Base-by-base conservation (phyloP, 2,113 vertebrate species). In the Corythornis madagascariensis region DNA sequence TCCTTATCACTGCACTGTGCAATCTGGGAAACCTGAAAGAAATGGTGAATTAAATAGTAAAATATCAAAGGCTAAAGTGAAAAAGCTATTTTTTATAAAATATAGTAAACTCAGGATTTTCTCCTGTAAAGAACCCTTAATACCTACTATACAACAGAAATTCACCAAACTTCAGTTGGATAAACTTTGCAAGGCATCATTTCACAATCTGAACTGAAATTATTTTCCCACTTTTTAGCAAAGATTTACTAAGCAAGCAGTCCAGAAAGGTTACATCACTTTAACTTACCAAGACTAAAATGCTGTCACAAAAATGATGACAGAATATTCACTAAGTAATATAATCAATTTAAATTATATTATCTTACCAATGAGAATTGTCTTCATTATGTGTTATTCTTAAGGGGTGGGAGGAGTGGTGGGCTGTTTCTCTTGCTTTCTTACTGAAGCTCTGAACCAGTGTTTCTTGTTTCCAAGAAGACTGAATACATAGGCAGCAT, bases 1-100 rank as follows among this genome's bases (percentile, higher is more conserved):
- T 99, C 59, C 99, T 97, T 95, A 99, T 99, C 93, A 99, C 98
- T 10, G 98, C 98, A 33, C 99, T 99, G 97, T 99, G 99, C 86
- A 99, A 97, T 66, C 98, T 98, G 45, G 99, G 99, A 93, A 99
- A 99, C 97, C 99, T 99, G 96, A 70, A 95, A 95, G 26, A 92
- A 88, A 94, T 25, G 40, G 64, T 56, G 61, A 91, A 89, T 89
- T 83, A 94, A 91, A 89, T 5, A 88, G 53, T 26, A 29, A 93
- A 86, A 8, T 53, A 84, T 66, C 47, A 78, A 88, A 60, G 17
- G 12, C 7, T 67, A 13, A 73, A 47, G 25, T 52, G 24, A 57
- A 82, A 75, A 83, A 60, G 11, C 8, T 66, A 5, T 21, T 65
- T 94, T 87, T 75, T 38, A 86, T 24, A 85, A 73, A 65, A 81